These are phyloP conservation scores for Eospalax fontanierii DNA, from an alignment of 2,797 vertebrate genomes.

Conservation along the genomic window DNA sequence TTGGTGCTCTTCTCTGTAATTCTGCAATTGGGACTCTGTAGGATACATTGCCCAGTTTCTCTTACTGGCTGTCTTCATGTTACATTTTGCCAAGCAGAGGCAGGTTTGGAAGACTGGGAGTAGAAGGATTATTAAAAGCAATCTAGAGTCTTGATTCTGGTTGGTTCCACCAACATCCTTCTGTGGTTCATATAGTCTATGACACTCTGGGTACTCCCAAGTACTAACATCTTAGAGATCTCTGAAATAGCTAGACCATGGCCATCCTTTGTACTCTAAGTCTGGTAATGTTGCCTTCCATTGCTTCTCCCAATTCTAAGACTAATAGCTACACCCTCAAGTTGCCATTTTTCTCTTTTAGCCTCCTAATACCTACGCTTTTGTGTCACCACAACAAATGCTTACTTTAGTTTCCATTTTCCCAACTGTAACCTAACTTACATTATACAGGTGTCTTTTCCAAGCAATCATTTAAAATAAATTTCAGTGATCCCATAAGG, in stretches of 20 bases:
- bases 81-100: neutral
- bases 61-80: neutral
- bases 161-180: neutral
- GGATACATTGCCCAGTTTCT: no score
- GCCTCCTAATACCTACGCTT: neutral
- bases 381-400: neutral
- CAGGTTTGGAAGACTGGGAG: neutral
- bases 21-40: no score
- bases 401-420: neutral
- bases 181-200: no score
- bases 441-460: neutral
- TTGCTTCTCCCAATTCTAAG: neutral
- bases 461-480: neutral
- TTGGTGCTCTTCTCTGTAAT: no score
- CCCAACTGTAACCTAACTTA: neutral
- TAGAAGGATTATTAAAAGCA: neutral
- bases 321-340: neutral
- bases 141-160: no score
- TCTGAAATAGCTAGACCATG: neutral
- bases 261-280: neutral
- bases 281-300: neutral
- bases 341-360: neutral
- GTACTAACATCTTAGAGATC: neutral
- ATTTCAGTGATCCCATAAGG: neutral
- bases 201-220: neutral